Evolutionary conservation across 37 sponge, comb jelly and placozoan genomes (phyloP).

Genomic region (Halisarca cf. caerulea): DNA sequence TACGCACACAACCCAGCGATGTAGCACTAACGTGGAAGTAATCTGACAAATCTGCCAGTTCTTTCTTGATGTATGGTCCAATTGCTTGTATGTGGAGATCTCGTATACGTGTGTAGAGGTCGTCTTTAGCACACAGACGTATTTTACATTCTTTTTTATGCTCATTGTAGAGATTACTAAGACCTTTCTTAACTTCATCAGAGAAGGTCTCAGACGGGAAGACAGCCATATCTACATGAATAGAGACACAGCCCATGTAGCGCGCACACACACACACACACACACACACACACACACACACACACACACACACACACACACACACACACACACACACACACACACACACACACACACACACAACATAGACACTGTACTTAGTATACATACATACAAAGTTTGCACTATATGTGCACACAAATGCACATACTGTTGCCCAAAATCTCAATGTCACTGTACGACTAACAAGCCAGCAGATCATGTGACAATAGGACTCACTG

Average conservation of each 20-base stretch:
- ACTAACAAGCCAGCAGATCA: no score
- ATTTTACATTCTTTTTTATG: conserved; percentile 41
- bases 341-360: no score
- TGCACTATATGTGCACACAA: no score
- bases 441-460: no score
- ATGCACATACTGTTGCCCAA: no score
- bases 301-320: not conserved
- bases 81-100: conserved; percentile 90
- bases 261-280: not conserved
- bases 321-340: no score
- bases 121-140: conserved; percentile 70
- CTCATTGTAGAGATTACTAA: conserved; percentile 36
- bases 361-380: no score
- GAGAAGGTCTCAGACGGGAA: conserved; percentile 78
- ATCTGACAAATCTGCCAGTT: not conserved
- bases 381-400: no score
- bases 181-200: conserved; percentile 61
- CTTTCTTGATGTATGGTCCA: conserved; percentile 69
- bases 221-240: conserved; percentile 33
- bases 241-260: no score
- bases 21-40: conserved; percentile 2
- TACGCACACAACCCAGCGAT: not conserved
- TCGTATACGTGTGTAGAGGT: conserved; percentile 75
- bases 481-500: conserved; percentile 34
- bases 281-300: not conserved